Conservation (phyloP, 30 jellyfish, hydroid and myxozoan species). For the Hydractinia echinata region DNA sequence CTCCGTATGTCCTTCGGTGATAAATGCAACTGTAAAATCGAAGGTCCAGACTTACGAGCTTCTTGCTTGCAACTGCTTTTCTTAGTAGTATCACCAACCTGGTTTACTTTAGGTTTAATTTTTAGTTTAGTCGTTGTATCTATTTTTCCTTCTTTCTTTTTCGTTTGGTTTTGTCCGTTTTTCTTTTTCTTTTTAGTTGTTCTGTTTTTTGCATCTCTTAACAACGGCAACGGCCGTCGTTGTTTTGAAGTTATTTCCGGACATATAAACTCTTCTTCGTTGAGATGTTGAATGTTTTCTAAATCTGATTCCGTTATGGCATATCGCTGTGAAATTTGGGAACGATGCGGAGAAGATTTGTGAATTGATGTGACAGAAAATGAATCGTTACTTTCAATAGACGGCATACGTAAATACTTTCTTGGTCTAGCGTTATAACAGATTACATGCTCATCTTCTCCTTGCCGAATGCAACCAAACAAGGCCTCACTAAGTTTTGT, state of each 20-base stretch:
- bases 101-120: no score
- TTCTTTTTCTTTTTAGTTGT: not conserved
- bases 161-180: not conserved
- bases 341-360: not conserved
- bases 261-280: constrained; percentile 23
- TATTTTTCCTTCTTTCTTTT: not conserved
- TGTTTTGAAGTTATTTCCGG: not conserved
- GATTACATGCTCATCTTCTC: not conserved
- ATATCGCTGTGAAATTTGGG: constrained; percentile 21
- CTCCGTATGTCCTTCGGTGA: not conserved
- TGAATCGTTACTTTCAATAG: not conserved
- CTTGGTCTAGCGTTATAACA: not conserved
- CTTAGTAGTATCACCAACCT: not conserved
- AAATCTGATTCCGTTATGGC: constrained; percentile 10
- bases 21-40: not conserved
- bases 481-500: not conserved
- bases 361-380: not conserved
- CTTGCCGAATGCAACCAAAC: not conserved
- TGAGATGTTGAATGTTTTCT: constrained; percentile 5
- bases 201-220: not conserved
- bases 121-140: not conserved
- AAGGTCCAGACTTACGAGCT: not conserved
- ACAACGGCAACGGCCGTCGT: not conserved
- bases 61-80: constrained; percentile 1
- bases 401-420: not conserved